phyloP scores from a whole-genome alignment of 64 coral and sea anemone genomes.

The Actinia equina region DNA sequence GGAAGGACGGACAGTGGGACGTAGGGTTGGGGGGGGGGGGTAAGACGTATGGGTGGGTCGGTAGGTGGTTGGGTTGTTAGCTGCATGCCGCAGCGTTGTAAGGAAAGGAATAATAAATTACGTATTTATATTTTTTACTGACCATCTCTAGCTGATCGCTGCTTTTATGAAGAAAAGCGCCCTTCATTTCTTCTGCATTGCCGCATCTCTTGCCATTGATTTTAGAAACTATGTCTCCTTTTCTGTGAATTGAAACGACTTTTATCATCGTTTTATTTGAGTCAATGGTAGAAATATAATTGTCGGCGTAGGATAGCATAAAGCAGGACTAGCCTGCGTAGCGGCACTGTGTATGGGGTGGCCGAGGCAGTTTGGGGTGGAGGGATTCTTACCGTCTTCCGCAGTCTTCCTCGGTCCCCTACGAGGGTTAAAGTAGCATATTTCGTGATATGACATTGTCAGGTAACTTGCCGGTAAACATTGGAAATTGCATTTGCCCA shows the following conservation, averaged over 20 bases:
- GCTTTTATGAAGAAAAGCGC: neutral
- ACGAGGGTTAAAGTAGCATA: no score
- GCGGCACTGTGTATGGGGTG: no score
- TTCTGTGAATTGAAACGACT: neutral
- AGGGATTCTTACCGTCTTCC: no score
- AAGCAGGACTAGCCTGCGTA: no score
- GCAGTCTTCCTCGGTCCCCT: no score
- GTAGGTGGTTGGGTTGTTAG: neutral
- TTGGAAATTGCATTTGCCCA: neutral
- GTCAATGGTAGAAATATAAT: no score
- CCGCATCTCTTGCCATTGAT: neutral
- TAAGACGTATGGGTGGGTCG: no score
- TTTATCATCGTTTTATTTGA: neutral
- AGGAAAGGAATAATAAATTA: no score
- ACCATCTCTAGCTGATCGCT: constrained; percentile 1
- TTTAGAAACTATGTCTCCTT: constrained; percentile 11
- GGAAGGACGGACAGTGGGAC: no score
- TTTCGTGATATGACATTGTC: no score
- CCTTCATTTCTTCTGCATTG: neutral
- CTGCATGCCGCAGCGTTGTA: neutral
- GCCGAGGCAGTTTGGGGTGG: no score
- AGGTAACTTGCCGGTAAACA: neutral
- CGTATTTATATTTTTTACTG: neutral
- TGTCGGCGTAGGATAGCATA: no score
- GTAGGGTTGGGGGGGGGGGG: neutral